These are phyloP conservation scores for Doris montereyensis DNA, from an alignment of 2,888 invertebrate species.

Conservation along the genomic window DNA sequence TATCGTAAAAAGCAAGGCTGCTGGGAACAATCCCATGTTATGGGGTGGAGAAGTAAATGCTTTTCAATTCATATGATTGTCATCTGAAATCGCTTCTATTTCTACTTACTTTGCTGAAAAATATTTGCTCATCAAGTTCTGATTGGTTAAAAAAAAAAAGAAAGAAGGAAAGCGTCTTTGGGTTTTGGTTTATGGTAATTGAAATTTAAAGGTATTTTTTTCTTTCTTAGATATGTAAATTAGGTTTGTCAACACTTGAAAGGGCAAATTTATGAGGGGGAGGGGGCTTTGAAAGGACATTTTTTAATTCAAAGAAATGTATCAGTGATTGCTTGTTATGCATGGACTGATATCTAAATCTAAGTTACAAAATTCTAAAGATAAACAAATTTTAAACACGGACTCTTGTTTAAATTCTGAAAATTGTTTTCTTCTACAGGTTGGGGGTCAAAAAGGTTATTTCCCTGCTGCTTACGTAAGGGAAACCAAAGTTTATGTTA, in stretches of 20 bases:
- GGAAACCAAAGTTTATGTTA: constrained; percentile 56
- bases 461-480: constrained; percentile 64
- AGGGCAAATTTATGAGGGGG: too few relatives aligned
- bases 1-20: constrained; percentile 59
- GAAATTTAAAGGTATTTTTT: too few relatives aligned
- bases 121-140: too few relatives aligned
- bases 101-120: too few relatives aligned
- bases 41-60: constrained; percentile 65
- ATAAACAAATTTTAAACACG: not conserved
- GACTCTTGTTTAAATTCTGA: not conserved
- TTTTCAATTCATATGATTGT: too few relatives aligned
- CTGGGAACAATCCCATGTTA: constrained; percentile 55
- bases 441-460: constrained; percentile 59
- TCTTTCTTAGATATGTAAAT: too few relatives aligned
- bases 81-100: not conserved
- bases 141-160: not conserved
- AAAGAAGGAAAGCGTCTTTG: not conserved
- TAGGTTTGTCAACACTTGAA: too few relatives aligned
- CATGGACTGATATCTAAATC: not conserved
- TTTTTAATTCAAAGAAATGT: too few relatives aligned
- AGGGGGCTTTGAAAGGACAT: too few relatives aligned
- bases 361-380: not conserved
- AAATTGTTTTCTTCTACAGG: constrained; percentile 43
- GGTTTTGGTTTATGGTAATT: not conserved
- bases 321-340: too few relatives aligned